A percentile compares a stretch with the other conserved stretches of the same genome.
Conservation (phyloP, 2,113 vertebrate genomes). For the Hippopotamus amphibius region DNA sequence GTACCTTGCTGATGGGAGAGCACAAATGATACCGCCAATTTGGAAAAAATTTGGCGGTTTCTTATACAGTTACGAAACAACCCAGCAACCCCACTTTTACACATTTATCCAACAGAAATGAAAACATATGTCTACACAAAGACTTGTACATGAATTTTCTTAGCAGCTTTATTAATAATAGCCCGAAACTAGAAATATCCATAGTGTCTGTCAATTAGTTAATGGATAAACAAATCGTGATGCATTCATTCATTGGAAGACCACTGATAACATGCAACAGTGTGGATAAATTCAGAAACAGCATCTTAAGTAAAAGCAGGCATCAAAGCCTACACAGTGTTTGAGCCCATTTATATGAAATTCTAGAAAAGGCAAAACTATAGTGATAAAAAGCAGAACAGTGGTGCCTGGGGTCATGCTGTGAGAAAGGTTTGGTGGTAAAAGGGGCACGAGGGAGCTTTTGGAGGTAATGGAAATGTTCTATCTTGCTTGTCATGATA, state of each 20-base stretch:
- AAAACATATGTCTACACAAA: not conserved
- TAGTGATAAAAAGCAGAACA: not conserved
- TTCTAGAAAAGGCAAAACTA: not conserved
- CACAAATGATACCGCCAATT: not conserved
- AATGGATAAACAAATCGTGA: not conserved
- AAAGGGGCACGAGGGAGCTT: not conserved
- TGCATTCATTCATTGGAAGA: not conserved
- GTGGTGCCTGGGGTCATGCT: not conserved
- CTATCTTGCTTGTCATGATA: not conserved
- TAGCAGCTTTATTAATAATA: not conserved
- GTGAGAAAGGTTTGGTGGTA: not conserved
- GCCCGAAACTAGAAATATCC: not conserved
- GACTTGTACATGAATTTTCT: not conserved
- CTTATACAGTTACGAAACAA: not conserved
- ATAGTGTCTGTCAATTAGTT: not conserved
- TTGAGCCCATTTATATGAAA: not conserved
- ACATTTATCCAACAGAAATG: not conserved
- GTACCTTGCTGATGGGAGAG: not conserved
- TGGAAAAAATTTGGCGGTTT: not conserved
- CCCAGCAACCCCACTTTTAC: not conserved
- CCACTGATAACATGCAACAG: not conserved
- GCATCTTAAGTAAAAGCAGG: not conserved
- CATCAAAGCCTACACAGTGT: not conserved
- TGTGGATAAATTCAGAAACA: not conserved
- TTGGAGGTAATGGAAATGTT: not conserved